phyloP scores from a whole-genome alignment of 2,797 vertebrate species.

The Alca torda region DNA sequence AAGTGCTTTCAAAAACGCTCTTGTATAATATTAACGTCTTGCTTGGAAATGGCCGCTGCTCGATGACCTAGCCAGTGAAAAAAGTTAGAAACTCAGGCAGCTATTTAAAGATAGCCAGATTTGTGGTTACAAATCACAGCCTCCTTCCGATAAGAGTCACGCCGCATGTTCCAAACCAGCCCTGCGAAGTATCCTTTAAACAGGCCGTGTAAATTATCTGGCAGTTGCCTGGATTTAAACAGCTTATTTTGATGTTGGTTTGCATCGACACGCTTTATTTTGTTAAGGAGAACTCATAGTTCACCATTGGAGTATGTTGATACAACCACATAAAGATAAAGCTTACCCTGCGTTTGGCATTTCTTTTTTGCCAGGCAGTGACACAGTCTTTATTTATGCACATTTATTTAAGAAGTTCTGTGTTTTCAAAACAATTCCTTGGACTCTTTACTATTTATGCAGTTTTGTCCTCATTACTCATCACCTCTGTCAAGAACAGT shows the following conservation, averaged over 20 bases:
- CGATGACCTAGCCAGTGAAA: not conserved
- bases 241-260: not conserved
- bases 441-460: not conserved
- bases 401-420: not conserved
- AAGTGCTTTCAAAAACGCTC: not conserved
- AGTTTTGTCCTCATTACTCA: not conserved
- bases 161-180: not conserved
- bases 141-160: not conserved
- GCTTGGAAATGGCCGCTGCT: not conserved
- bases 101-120: not conserved
- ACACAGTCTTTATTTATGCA: not conserved
- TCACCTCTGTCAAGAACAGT: not conserved
- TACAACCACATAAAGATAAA: constrained; percentile 20
- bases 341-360: not conserved
- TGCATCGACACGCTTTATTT: not conserved
- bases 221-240: not conserved
- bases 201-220: not conserved
- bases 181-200: not conserved
- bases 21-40: not conserved
- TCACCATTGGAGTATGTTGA: not conserved
- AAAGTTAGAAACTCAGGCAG: not conserved
- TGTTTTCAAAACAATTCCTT: constrained; percentile 41
- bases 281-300: not conserved
- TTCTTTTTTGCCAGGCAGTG: not conserved
- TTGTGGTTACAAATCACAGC: not conserved